phyloP scores from a whole-genome alignment of 2,113 vertebrate species.

The Ahaetulla prasina region DNA sequence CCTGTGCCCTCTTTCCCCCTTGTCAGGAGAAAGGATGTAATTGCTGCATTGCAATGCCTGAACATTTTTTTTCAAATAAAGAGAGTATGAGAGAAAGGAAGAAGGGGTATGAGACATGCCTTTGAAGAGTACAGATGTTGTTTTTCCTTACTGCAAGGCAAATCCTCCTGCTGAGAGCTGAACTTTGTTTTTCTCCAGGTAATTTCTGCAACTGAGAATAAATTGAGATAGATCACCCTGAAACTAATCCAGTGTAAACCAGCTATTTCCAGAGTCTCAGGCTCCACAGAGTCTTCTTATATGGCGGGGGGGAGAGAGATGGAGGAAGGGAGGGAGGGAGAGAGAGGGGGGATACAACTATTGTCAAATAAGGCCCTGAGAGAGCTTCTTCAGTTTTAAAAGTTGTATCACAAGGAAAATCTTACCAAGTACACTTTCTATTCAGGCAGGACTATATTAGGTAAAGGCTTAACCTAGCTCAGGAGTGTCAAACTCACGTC shows the following conservation, averaged over 20 bases:
- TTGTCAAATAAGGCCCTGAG: not conserved
- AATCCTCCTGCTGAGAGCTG: not conserved
- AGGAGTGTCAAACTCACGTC: not conserved
- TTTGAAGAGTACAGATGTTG: not conserved
- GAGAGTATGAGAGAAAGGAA: not conserved
- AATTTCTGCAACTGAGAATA: not conserved
- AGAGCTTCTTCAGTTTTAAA: not conserved
- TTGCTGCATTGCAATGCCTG: not conserved
- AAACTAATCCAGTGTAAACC: not conserved
- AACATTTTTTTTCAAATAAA: not conserved
- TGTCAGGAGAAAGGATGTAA: not conserved
- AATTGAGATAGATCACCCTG: not conserved
- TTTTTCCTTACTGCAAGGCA: not conserved
- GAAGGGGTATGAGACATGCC: not conserved
- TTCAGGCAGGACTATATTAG: not conserved
- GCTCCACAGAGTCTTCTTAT: not conserved
- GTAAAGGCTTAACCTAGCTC: not conserved
- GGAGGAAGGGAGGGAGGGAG: too few relatives aligned
- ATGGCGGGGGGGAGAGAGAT: too few relatives aligned
- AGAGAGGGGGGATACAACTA: not conserved
- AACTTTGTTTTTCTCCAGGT: not conserved
- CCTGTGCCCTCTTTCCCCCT: not conserved
- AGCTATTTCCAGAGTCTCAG: not conserved
- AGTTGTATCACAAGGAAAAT: not conserved
- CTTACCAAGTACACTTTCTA: not conserved